These are phyloP conservation scores for Macrobrachium nipponense DNA, from an alignment of 1,140 invertebrate genomes.

Conservation along the genomic window DNA sequence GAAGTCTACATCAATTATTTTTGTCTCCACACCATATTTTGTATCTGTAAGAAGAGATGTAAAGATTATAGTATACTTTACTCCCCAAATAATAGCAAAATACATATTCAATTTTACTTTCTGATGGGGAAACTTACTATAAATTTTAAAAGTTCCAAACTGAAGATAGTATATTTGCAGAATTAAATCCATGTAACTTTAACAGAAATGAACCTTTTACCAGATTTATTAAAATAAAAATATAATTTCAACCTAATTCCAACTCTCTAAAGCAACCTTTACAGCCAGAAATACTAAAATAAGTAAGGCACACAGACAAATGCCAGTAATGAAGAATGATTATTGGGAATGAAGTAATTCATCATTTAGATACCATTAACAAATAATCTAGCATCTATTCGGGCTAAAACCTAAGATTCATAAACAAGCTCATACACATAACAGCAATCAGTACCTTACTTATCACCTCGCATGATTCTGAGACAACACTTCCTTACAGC, in stretches of 20 bases:
- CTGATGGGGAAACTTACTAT: too few relatives aligned
- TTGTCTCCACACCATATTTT: slow-evolving; percentile 82
- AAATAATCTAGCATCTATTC: background rate
- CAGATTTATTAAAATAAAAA: too few relatives aligned
- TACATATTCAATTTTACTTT: too few relatives aligned
- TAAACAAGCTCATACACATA: slow-evolving; percentile 19
- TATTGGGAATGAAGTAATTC: background rate
- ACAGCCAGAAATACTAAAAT: too few relatives aligned
- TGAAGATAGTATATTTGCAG: too few relatives aligned
- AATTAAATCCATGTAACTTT: too few relatives aligned
- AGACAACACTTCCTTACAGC: too few relatives aligned
- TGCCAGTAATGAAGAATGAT: background rate
- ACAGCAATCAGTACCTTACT: background rate
- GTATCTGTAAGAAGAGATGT: slow-evolving; percentile 71
- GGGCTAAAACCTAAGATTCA: background rate
- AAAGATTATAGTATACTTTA: background rate
- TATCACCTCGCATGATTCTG: too few relatives aligned
- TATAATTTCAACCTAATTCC: background rate
- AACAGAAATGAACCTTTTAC: too few relatives aligned
- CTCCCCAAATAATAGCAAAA: too few relatives aligned
- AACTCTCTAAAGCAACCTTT: background rate
- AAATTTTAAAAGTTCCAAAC: too few relatives aligned
- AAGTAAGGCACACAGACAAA: too few relatives aligned
- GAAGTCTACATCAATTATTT: slow-evolving; percentile 88
- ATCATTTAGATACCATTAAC: background rate